These are phyloP conservation scores for Caretta caretta DNA, from an alignment of 2,113 vertebrate species.

Conservation along the genomic window DNA sequence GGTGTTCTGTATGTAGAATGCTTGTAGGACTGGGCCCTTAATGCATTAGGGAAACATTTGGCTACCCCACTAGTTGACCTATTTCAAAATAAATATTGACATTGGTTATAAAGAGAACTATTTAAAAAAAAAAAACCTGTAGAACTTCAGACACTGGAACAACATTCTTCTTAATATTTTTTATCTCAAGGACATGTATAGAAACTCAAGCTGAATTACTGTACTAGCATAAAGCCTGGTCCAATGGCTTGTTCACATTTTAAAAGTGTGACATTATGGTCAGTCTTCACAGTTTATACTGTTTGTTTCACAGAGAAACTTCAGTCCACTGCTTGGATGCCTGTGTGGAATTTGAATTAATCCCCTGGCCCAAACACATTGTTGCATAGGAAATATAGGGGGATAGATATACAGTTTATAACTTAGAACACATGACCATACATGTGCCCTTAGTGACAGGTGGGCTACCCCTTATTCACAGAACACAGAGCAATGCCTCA, in stretches of 20 bases:
- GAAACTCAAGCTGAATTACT: constrained; percentile 23
- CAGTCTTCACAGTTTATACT: constrained; percentile 22
- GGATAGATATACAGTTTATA: not conserved
- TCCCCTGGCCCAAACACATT: not conserved
- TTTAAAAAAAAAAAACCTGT: not conserved
- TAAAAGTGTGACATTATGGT: constrained; percentile 31
- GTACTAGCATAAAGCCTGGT: not conserved
- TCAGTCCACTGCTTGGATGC: constrained; percentile 25
- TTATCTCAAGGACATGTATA: constrained; percentile 35
- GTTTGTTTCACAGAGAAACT: constrained; percentile 27
- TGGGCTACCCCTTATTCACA: not conserved
- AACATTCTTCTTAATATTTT: constrained; percentile 33
- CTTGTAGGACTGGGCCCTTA: not conserved
- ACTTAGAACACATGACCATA: not conserved
- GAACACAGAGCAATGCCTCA: not conserved
- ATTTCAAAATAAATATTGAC: constrained; percentile 29
- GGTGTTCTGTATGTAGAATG: not conserved
- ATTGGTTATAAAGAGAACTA: constrained; percentile 20
- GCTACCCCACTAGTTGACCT: not conserved
- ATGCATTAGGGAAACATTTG: not conserved
- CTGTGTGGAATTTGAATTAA: constrained; percentile 33
- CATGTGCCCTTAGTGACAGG: not conserved
- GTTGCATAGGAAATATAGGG: not conserved
- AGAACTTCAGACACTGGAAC: not conserved
- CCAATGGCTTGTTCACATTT: constrained; percentile 15